phyloP scores from a whole-genome alignment of 2,888 invertebrate genomes.

The Cepaea hortensis region DNA sequence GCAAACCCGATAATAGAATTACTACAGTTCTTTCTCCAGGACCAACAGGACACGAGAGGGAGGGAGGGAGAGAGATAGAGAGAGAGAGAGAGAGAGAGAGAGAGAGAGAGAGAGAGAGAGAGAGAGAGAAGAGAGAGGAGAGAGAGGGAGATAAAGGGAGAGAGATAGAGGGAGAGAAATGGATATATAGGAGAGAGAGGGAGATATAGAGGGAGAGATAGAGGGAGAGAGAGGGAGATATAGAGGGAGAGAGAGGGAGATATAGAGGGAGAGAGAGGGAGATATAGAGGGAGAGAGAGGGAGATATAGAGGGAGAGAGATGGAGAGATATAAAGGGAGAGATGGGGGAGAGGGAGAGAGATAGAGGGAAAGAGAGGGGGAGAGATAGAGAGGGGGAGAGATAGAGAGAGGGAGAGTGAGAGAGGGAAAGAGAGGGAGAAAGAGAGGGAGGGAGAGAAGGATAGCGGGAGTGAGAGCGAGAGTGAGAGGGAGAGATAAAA shows the following conservation, averaged over 20 bases:
- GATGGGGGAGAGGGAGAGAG: neutral
- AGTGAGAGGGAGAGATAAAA: constrained; percentile 3
- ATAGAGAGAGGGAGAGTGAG: neutral
- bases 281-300: too few relatives aligned
- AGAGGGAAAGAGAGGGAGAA: constrained; percentile 6
- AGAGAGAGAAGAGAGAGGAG: constrained; percentile 9
- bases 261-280: neutral
- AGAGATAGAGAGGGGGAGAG: constrained; percentile 35
- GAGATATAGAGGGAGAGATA: neutral
- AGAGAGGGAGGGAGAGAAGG: constrained; percentile 32
- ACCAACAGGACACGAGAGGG: too few relatives aligned
- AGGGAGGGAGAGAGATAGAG: neutral
- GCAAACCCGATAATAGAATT: too few relatives aligned
- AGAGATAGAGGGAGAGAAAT: too few relatives aligned
- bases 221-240: neutral
- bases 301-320: too few relatives aligned
- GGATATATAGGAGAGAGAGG: too few relatives aligned
- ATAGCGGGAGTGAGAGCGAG: constrained; percentile 27
- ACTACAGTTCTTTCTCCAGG: too few relatives aligned
- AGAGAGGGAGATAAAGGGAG: too few relatives aligned
- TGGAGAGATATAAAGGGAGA: too few relatives aligned
- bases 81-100: neutral
- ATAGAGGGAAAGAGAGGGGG: constrained; percentile 26
- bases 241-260: neutral
- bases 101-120: neutral